Base-by-base conservation (phyloP, 92 coral and sea anemone genomes). In the Siderastrea siderea region DNA sequence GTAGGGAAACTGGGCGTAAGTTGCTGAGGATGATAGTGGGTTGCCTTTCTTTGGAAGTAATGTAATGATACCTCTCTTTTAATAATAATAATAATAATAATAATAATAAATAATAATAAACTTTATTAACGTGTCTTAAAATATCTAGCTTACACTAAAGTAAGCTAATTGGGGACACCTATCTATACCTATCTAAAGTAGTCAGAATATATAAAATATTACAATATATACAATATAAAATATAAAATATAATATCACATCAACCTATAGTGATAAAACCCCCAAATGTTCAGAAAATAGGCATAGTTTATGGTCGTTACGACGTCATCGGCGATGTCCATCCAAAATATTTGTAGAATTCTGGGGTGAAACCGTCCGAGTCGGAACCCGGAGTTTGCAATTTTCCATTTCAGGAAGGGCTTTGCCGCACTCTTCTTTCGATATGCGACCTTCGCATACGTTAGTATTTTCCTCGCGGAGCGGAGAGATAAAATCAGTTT, bases 281-380 rank as follows among this genome's bases (percentile, higher is more conserved):
- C n/a, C n/a, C n/a, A n/a, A n/a, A n/a, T n/a, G n/a, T n/a, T n/a
- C n/a, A n/a, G n/a, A n/a, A n/a, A n/a, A n/a, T n/a, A n/a, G 19
- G 75, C 52, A 70, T 70, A 47, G 47, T 70, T 70, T 3, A 70
- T 46, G 53, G 19, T 46, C 45, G 15, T 9, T 7, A 52, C 61
- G 11, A 17, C 45, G 26, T n/a, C 7, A n/a, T 50, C 46, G 11
- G 47, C 60, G 46, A 17, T 26, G 13, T 74, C 47, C 2, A 52
- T 74, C 78, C 78, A 52, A 10, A 74, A 7, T n/a, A 50, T 17
- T 74, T 74, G 6, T 51, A 74, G 46, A 52, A 74, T 17, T 74
- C 78, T 9, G 62, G 46, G 7, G 78, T 53, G 9, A 74, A 74
- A 2, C 78, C 38, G 38, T 26, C 38, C 38, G 0, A 26, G 13